phyloP scores from a whole-genome alignment of 35 echinoderm and acorn worm genomes.

The Apostichopus parvimensis region DNA sequence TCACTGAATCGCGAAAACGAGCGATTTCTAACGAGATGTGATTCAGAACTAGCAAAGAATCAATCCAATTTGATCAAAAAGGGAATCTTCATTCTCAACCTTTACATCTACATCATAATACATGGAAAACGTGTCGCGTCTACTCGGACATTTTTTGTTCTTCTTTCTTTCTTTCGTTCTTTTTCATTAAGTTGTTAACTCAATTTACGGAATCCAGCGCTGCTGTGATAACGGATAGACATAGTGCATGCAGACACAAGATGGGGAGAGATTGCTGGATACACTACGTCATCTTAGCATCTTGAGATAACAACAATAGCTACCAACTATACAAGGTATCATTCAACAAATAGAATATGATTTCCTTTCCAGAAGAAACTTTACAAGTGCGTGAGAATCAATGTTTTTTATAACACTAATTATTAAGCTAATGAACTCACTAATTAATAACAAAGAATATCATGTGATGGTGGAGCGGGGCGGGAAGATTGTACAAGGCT shows the following conservation, averaged over 20 bases:
- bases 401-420: background rate
- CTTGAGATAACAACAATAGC: background rate
- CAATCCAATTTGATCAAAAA: constrained; percentile 53
- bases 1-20: constrained; percentile 54
- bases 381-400: background rate
- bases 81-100: background rate
- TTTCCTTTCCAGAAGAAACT: background rate
- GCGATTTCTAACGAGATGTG: constrained; percentile 53
- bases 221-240: background rate
- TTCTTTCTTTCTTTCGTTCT: background rate
- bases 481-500: background rate
- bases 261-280: background rate
- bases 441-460: background rate
- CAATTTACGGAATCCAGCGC: constrained; percentile 12
- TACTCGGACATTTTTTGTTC: constrained; percentile 8
- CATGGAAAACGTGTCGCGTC: constrained; percentile 22
- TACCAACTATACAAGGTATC: background rate
- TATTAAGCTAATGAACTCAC: no score
- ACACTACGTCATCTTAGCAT: background rate
- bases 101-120: constrained; percentile 21
- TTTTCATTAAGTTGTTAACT: background rate
- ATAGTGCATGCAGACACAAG: background rate
- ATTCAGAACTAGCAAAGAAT: constrained; percentile 36
- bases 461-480: background rate
- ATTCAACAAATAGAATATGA: constrained; percentile 5